Base-by-base conservation (phyloP, 37 sponge, comb jelly and placozoan genomes). In the Ianthella basta region DNA sequence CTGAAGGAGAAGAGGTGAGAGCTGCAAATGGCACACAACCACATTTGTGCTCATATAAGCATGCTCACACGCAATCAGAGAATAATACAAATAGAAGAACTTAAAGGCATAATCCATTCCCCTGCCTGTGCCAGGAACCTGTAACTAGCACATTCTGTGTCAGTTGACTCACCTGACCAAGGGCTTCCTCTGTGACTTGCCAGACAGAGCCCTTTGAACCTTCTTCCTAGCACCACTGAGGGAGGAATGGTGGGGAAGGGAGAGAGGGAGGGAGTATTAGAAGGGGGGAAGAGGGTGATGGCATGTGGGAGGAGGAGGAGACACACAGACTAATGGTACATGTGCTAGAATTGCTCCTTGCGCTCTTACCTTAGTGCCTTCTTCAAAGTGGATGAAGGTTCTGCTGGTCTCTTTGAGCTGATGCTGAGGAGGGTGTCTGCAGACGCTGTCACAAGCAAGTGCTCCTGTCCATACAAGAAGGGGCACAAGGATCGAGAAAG, bases 161-260 rank as follows among this genome's bases (percentile, higher is more conserved):
- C n/a, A n/a, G n/a, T n/a, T n/a, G n/a, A n/a, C n/a, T n/a, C n/a
- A n/a, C n/a, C n/a, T 75, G 38, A 75, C 23, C 21, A 75, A 10
- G 23, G 78, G 78, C 25, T 75, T 75, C 37, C 78, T 39, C 25
- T 75, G 67, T 2, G 66, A 25, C 44, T 64, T 82, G 38, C 41
- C 44, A 60, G 91, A 91, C 36, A 91, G 87, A 12, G 87, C 91
- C 72, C 91, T 79, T 33, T 61, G 36, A n/a, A 90, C 88, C 60
- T 84, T 91, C 72, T 91, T 91, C 59, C 72, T 79, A 10, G 87
- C 91, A 36, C 91, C 91, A 87, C 91, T 91, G 79, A 59, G 44
- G 60, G 27, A 3, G 40, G 73, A 50, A 39, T 15, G 14, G 19
- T 44, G 50, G 50, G 34, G 36, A 27, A 70, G 32, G 35, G 65